These are phyloP conservation scores for Allobates femoralis DNA, from an alignment of 2,797 vertebrate genomes.

Conservation along the genomic window DNA sequence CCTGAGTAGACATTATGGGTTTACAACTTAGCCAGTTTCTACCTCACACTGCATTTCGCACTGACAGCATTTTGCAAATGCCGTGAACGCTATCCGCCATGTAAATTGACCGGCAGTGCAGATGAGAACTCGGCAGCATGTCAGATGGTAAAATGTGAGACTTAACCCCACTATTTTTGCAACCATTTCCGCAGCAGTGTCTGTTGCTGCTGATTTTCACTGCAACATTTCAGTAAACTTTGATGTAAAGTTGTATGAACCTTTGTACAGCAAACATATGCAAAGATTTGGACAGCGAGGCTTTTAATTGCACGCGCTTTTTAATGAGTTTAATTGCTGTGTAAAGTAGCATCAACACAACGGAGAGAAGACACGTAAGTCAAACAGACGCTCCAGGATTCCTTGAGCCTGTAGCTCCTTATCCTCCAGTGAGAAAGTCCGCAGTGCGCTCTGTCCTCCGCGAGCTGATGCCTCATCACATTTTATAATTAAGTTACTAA, in stretches of 20 bases:
- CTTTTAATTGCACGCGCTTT: conserved; percentile 52
- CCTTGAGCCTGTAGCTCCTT: conserved; percentile 58
- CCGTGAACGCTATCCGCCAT: too few species aligned
- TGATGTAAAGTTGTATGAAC: not conserved
- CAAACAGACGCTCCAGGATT: conserved; percentile 61
- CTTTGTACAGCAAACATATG: not conserved
- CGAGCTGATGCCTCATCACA: conserved; percentile 60
- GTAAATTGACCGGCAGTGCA: too few species aligned
- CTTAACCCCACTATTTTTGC: too few species aligned
- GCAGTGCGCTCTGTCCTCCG: conserved; percentile 50
- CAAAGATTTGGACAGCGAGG: not conserved
- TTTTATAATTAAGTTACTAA: conserved; percentile 63
- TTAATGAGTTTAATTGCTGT: conserved; percentile 62
- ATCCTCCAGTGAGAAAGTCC: conserved; percentile 52
- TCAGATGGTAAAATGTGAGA: too few species aligned
- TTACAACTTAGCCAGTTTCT: too few species aligned
- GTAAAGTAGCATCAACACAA: conserved; percentile 39
- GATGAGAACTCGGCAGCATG: too few species aligned
- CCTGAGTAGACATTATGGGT: too few species aligned
- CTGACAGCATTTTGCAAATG: too few species aligned
- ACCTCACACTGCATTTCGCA: too few species aligned
- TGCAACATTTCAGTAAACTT: not conserved
- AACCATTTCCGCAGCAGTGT: too few species aligned
- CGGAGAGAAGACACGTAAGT: conserved; percentile 51
- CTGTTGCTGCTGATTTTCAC: too few species aligned